Evolutionary conservation across 2,113 vertebrate species (phyloP).

Genomic region (Sorex araneus): DNA sequence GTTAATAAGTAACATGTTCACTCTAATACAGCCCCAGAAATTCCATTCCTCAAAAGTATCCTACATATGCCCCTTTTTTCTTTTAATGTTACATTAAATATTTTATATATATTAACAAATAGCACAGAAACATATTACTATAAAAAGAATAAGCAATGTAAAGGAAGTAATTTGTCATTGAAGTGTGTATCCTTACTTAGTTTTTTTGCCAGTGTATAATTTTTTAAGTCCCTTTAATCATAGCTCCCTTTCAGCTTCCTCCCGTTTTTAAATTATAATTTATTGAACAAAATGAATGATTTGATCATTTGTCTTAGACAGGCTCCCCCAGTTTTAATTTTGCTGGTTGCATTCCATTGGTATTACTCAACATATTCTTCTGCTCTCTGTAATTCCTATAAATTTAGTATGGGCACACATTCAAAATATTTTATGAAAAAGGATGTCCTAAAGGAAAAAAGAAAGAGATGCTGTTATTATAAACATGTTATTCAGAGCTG

Average conservation of each 20-base stretch:
- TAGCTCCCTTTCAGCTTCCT: neutral
- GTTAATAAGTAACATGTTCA: neutral
- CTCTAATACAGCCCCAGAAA: neutral
- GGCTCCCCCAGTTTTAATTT: neutral
- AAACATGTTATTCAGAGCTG: neutral
- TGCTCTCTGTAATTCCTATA: conserved; percentile 22
- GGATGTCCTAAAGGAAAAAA: neutral
- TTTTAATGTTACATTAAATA: neutral
- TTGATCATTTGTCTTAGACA: conserved; percentile 27
- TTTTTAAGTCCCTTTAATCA: conserved; percentile 46
- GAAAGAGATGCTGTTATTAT: neutral
- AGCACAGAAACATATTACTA: neutral
- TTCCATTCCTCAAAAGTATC: neutral
- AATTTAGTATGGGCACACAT: neutral
- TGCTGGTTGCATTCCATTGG: neutral
- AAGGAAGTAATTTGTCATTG: neutral
- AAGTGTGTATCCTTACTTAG: neutral
- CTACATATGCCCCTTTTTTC: neutral
- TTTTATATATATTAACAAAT: neutral
- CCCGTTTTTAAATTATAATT: conserved; percentile 17
- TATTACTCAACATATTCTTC: neutral
- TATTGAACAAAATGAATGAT: conserved; percentile 38
- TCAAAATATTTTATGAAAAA: conserved; percentile 3
- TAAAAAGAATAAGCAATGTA: conserved; percentile 17
- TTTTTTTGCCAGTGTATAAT: conserved; percentile 7